Evolutionary conservation across 2,888 invertebrate genomes (phyloP).

Genomic region (Oxytorus armatus): DNA sequence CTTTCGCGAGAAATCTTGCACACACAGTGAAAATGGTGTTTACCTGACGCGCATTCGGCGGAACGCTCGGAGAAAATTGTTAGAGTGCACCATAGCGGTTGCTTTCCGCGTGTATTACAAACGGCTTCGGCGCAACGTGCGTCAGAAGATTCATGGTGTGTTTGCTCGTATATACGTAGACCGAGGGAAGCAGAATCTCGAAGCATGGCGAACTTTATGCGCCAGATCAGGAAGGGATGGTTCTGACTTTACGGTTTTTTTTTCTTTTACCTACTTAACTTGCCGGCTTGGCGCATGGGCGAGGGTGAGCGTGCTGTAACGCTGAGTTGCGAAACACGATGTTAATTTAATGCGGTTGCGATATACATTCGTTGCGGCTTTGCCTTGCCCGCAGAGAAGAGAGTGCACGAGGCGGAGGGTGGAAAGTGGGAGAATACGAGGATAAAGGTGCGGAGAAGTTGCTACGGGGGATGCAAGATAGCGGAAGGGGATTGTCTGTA

Average conservation of each 20-base stretch:
- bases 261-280: constrained; percentile 29
- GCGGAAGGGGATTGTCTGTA: constrained; percentile 49
- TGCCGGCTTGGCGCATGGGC: constrained; percentile 18
- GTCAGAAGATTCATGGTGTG: constrained; percentile 38
- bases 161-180: too few species aligned
- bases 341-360: constrained; percentile 67
- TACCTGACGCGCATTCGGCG: not conserved
- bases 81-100: constrained; percentile 17
- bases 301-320: constrained; percentile 19
- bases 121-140: constrained; percentile 35
- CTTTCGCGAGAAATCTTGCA: not conserved
- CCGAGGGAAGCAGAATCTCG: too few species aligned
- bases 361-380: constrained; percentile 51
- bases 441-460: constrained; percentile 24
- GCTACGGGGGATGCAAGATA: constrained; percentile 6
- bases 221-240: not conserved
- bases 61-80: constrained; percentile 21
- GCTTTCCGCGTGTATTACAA: constrained; percentile 33
- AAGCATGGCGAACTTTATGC: too few species aligned
- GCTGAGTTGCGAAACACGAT: constrained; percentile 63
- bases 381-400: constrained; percentile 34
- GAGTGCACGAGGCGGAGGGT: too few species aligned
- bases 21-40: not conserved
- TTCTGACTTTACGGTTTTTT: constrained; percentile 34
- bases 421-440: constrained; percentile 15